Evolutionary conservation across 1,140 invertebrate genomes (phyloP), one percentile per base, ranked within the genome.

Genomic region (Panagrolaimus sp.): DNA sequence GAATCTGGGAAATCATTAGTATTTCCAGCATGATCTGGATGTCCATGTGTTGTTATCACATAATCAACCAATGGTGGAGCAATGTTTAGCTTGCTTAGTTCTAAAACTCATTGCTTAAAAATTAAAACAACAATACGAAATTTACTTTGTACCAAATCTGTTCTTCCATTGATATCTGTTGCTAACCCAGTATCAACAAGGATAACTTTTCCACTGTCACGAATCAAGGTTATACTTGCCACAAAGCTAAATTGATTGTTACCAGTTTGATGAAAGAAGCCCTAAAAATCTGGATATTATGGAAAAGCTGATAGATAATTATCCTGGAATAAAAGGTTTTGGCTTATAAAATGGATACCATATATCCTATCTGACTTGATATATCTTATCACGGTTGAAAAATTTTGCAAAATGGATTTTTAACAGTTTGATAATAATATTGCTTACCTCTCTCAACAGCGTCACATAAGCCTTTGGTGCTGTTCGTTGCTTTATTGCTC

Each of bases 31-130:
- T 57, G 51, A 27, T 57, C 51, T 13, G 51, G 20, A 27, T 57
- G 51, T 9, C 51, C 51, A 27, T 57, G 51, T 9, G 51, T 57
- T 1, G 51, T 57, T 11, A 57, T 20, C 14, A 57, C 51, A 23
- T 25, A 25, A 27, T 57, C 51, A 2, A 57, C 51, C 51, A 57
- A 20, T 9, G 51, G 51, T 11, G 51, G 51, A 27, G 51, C 51
- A 25, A 57, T 57, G 4, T 57, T n/a, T n/a, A 57, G 51, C 51
- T 57, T 57, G n/a, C 51, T 57, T 16, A 57, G 8, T 57, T 57
- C 51, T 57, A 57, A 48, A 48, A n/a, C 11, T 27, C 20, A 8
- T n/a, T 25, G 4, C 3, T 4, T 4, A n/a, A 57, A 11, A 2
- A 20, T 13, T 13, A 38, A 7, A 38, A 38, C 2, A 4, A 20